A percentile compares a stretch with the other conserved stretches of the same genome.
These are phyloP conservation scores for Blennius ocellaris DNA, from an alignment of 2,113 vertebrate species.

Conservation along the genomic window DNA sequence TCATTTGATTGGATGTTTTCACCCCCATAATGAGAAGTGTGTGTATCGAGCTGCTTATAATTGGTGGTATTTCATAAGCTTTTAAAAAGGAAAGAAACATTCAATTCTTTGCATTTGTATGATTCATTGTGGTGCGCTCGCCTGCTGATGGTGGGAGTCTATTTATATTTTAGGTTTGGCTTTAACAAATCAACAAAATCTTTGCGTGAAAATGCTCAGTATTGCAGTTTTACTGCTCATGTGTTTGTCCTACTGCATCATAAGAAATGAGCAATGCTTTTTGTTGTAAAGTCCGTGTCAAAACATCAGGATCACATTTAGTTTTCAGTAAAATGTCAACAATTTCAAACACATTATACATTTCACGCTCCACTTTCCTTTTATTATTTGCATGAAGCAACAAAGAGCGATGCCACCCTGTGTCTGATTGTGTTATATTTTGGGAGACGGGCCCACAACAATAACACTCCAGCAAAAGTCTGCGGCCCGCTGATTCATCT, in stretches of 20 bases:
- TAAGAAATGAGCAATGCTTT: not conserved
- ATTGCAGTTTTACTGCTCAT: not conserved
- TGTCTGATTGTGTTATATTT: conserved; percentile 28
- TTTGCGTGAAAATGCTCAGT: not conserved
- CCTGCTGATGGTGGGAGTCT: not conserved
- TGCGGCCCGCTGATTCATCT: conserved; percentile 37
- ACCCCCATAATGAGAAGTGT: conserved; percentile 31
- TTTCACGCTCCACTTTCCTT: conserved; percentile 8
- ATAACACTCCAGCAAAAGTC: conserved; percentile 21
- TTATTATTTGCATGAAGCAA: conserved; percentile 20
- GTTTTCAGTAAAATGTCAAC: conserved; percentile 1
- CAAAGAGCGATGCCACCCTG: conserved; percentile 26
- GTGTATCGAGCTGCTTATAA: conserved; percentile 4
- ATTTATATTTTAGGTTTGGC: not conserved
- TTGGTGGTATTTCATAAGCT: not conserved
- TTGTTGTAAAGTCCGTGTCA: conserved; percentile 1
- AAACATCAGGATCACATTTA: not conserved
- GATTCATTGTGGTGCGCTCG: conserved; percentile 1
- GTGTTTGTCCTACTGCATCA: not conserved
- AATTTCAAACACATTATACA: not conserved
- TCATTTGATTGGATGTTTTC: conserved; percentile 74
- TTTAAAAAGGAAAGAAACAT: not conserved
- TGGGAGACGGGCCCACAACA: conserved; percentile 29
- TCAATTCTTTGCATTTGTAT: not conserved
- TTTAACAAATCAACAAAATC: not conserved